phyloP scores from a whole-genome alignment of 2,888 invertebrate species.

The Thysanoteuthis rhombus region DNA sequence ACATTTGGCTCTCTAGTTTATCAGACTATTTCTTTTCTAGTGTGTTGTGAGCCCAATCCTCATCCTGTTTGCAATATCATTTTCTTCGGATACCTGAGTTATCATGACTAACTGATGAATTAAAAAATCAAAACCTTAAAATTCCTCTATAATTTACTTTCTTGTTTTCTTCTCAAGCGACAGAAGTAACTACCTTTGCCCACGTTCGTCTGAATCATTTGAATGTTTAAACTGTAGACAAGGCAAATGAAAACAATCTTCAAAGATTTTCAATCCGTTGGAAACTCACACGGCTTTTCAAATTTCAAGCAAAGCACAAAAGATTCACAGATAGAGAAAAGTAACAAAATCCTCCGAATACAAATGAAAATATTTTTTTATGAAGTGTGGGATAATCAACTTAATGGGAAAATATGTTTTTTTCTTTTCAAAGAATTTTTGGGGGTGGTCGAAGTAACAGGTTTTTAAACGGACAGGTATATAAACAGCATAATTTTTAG shows the following conservation, averaged over 20 bases:
- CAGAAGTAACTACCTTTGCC: too few species aligned
- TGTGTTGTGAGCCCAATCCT: too few species aligned
- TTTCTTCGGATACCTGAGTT: too few species aligned
- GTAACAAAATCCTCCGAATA: background rate
- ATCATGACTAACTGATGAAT: too few species aligned
- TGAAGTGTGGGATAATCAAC: background rate
- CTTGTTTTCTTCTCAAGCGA: too few species aligned
- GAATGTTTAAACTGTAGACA: background rate
- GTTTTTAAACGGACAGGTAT: background rate
- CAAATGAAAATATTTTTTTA: background rate
- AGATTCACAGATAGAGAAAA: background rate
- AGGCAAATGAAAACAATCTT: background rate
- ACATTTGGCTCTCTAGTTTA: too few species aligned
- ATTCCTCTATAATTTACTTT: too few species aligned
- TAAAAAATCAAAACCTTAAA: too few species aligned
- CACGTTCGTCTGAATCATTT: too few species aligned
- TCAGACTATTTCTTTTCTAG: too few species aligned
- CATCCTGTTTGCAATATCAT: too few species aligned
- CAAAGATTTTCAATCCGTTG: background rate
- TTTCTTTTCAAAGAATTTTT: background rate
- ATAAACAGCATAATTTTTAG: background rate
- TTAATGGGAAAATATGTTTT: background rate
- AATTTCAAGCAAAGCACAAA: background rate
- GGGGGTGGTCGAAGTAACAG: too few species aligned
- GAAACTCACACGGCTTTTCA: background rate